Conservation (phyloP, 2,888 invertebrate genomes). For the Didymodactylos carnosus region DNA sequence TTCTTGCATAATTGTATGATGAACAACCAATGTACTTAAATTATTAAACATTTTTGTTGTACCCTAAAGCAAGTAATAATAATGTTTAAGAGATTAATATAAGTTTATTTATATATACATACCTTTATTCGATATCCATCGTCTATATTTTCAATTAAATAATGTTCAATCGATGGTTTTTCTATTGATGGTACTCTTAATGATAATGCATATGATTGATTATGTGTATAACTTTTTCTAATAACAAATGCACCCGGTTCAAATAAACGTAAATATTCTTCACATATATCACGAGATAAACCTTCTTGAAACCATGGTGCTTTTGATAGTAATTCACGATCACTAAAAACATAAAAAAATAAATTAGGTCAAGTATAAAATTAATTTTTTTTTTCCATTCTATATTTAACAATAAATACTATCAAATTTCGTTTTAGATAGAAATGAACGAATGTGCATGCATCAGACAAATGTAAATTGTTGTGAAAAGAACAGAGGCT, state of each 20-base stretch:
- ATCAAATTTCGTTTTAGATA: too few species aligned
- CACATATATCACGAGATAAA: neutral
- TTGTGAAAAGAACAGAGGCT: too few species aligned
- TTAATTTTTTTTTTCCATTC: too few species aligned
- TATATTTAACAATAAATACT: too few species aligned
- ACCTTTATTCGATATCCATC: neutral
- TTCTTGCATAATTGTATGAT: neutral
- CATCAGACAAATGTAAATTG: too few species aligned
- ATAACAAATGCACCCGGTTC: neutral
- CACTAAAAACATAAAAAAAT: too few species aligned
- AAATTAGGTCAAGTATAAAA: too few species aligned
- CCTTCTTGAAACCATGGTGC: neutral
- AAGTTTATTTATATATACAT: neutral
- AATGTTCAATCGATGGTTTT: neutral
- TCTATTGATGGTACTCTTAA: neutral
- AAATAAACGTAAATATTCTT: neutral
- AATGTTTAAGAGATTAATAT: neutral
- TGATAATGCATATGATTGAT: neutral
- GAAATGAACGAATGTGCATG: too few species aligned
- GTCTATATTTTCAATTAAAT: neutral
- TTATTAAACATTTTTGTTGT: neutral
- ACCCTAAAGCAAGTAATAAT: neutral
- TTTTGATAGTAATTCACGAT: neutral
- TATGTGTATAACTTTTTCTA: neutral
- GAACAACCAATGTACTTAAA: neutral